Evolutionary conservation across 1,140 invertebrate species (phyloP).

Genomic region (Heterodera carotae): DNA sequence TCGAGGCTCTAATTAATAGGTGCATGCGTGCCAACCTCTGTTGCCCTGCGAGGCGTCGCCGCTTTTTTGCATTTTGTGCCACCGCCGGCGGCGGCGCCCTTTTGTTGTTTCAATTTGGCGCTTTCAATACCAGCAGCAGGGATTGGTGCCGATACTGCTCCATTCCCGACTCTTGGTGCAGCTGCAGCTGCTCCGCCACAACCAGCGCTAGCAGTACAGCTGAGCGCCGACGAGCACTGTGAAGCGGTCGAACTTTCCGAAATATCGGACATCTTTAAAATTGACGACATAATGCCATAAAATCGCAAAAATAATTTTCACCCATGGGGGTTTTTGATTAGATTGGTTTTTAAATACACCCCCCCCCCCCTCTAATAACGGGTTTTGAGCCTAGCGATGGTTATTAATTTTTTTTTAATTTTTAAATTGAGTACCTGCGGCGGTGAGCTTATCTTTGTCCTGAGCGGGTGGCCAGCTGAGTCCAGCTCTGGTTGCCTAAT

Average conservation of each 20-base stretch:
- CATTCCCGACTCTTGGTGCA: no score
- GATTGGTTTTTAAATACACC: no score
- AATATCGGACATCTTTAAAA: conserved; percentile 54
- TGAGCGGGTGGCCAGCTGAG: conserved; percentile 26
- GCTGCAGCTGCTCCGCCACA: no score
- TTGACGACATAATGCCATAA: no score
- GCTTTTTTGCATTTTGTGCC: conserved; percentile 6
- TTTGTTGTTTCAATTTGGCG: background rate
- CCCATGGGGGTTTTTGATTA: no score
- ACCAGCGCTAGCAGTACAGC: conserved; percentile 42
- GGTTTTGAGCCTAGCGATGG: no score
- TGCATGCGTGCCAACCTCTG: no score
- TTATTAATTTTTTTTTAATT: background rate
- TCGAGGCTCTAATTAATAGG: background rate
- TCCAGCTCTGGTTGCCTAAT: background rate
- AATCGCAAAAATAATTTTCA: conserved; percentile 42
- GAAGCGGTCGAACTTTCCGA: conserved; percentile 42
- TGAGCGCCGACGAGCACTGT: background rate
- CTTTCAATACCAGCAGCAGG: background rate
- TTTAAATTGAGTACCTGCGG: conserved; percentile 13
- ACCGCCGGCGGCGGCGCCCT: background rate
- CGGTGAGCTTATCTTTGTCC: background rate
- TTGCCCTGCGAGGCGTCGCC: background rate
- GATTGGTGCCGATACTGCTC: background rate
- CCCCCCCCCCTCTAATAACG: no score